Evolutionary conservation across 2,797 vertebrate species (phyloP), one percentile per base, ranked within the genome.

Genomic region (Acanthurus tractus): DNA sequence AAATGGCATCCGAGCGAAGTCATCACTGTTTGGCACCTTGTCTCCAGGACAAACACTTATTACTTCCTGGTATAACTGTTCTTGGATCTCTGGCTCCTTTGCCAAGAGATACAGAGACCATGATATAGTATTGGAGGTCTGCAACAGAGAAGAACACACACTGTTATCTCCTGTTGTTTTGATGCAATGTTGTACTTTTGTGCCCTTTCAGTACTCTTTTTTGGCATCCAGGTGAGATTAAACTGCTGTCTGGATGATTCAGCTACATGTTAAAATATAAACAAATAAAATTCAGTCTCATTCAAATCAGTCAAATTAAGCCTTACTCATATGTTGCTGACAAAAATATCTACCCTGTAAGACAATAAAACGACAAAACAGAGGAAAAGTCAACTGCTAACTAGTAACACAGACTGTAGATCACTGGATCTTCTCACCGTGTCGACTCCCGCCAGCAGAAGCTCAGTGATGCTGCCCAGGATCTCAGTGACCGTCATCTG

Each of bases 51-150:
- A 95, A 53, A 94, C 71, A 0, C 83, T 58, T 2, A 67, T 76
- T 59, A 96, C 92, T 70, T 96, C 96, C 67, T 93, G 88, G 69
- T 94, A 86, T 0, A 96, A 22, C 68, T 80, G 83, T 1, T 95
- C 89, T 59, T 96, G 96, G 71, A 93, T 92, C 75, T 89, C 82
- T 0, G 94, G 94, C 59, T 95, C 85, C 62, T 63, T 84, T 0
- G 96, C 95, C 88, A 96, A 54, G 15, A 87, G 84, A 78, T 96
- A 96, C 68, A 96, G 70, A 17, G 74, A 65, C 96, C 96, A 96
- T 0, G 94, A 93, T 65, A 95, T 84, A 0, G 96, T 96, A 91
- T 96, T 96, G 70, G 95, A 96, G 3, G 96, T 96, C 96, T 96
- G 82, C 3, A 53, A 67, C 38, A 73, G 34, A 70, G 42, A 70